Base-by-base conservation (phyloP, 2,113 vertebrate genomes). In the Pomatorhinus ruficollis region DNA sequence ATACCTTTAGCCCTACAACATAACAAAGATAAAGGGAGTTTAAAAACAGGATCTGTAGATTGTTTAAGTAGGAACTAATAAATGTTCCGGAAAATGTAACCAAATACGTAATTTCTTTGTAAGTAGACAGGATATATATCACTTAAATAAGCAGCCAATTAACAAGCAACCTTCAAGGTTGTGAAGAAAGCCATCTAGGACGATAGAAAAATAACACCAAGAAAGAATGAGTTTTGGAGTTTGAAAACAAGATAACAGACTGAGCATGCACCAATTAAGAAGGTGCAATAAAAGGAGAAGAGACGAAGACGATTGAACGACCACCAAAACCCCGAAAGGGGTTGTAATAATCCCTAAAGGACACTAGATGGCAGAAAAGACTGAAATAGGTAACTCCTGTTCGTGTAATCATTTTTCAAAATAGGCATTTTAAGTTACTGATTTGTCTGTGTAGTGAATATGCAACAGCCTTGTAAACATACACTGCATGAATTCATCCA, bases 301-400 rank as follows among this genome's bases (percentile, higher is more conserved):
- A 22, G 52, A 42, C 0, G 1, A 35, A 49, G 52, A 59, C 1
- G 3, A 37, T 5, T 3, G 42, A 50, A 86, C 0, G 2, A 49
- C 61, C 44, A 27, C 11, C 37, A 44, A 30, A 31, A 59, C 11
- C 4, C 19, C 31, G 14, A 42, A 22, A 53, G 31, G 18, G 37
- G 23, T 6, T 52, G 17, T 16, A 86, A 27, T 12, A 86, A 22
- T 8, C 53, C 17, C 33, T 68, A 22, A 10, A 27, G 12, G 27
- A 39, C 27, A 28, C 14, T 19, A 69, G 45, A 52, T 53, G 45
- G 33, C 63, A 69, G 37, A 37, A 52, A 69, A 69, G 11, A 52
- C 63, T 37, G 39, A 60, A 59, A 60, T 22, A 18, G 27, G 68
- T 60, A 31, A 60, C 27, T 44, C 15, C 5, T 1, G 17, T 31